phyloP scores from a whole-genome alignment of 2,888 invertebrate species.

The Epistrophella euchroma region DNA sequence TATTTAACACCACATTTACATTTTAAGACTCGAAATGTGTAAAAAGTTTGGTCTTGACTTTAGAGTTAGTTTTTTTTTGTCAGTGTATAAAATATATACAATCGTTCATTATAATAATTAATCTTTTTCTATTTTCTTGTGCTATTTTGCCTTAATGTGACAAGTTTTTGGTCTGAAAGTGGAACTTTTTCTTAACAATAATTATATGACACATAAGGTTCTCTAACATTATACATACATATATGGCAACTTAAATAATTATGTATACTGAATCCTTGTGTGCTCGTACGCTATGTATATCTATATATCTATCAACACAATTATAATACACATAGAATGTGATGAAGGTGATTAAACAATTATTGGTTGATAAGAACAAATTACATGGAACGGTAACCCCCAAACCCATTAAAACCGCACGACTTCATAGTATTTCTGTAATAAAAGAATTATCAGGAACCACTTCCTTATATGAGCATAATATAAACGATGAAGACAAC shows the following conservation, averaged over 20 bases:
- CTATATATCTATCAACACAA: background rate
- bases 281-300: background rate
- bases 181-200: constrained; percentile 43
- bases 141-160: constrained; percentile 40
- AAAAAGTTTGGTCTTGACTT: too few relatives aligned
- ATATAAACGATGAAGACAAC: constrained; percentile 10
- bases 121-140: constrained; percentile 56
- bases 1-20: too few relatives aligned
- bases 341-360: constrained; percentile 55
- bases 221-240: background rate
- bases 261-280: constrained; percentile 13
- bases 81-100: constrained; percentile 15
- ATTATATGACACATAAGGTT: constrained; percentile 17
- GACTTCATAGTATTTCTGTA: constrained; percentile 14
- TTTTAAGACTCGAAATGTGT: too few relatives aligned
- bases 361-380: constrained; percentile 66
- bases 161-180: constrained; percentile 51
- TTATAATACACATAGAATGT: background rate
- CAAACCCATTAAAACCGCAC: constrained; percentile 36
- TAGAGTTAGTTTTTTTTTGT: background rate
- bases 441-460: constrained; percentile 53
- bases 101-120: constrained; percentile 61
- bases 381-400: constrained; percentile 45
- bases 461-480: background rate
- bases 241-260: constrained; percentile 5